phyloP scores from a whole-genome alignment of 1,140 invertebrate species.

The Tetramorium parvispinum region DNA sequence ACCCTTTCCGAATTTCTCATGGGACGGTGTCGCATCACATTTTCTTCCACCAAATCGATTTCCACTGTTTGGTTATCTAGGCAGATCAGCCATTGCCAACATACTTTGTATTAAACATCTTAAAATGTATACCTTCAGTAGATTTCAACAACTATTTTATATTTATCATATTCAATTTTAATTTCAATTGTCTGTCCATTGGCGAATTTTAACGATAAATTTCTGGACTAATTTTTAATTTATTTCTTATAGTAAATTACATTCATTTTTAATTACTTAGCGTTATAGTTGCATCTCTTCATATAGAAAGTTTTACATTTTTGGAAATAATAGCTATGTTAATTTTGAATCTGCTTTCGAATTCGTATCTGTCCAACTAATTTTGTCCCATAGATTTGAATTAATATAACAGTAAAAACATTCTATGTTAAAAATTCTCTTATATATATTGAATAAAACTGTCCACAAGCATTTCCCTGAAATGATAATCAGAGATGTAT shows the following conservation, averaged over 20 bases:
- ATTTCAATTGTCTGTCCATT: neutral
- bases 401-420: neutral
- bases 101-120: neutral
- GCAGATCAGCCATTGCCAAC: neutral
- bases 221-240: neutral
- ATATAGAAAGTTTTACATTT: conserved; percentile 2
- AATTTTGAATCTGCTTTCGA: neutral
- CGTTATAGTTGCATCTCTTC: neutral
- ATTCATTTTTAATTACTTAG: neutral
- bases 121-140: neutral
- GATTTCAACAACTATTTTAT: neutral
- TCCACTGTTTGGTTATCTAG: conserved; percentile 3
- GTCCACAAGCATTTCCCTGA: conserved; percentile 27
- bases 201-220: neutral
- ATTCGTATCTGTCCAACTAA: neutral
- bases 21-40: conserved; percentile 24
- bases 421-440: neutral
- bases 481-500: conserved; percentile 29
- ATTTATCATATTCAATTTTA: neutral
- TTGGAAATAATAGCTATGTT: neutral
- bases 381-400: neutral
- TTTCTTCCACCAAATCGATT: neutral
- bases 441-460: conserved; percentile 13
- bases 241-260: neutral
- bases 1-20: conserved; percentile 57